Conservation (phyloP, 2,888 invertebrate genomes). For the Druceiella hillmani region DNA sequence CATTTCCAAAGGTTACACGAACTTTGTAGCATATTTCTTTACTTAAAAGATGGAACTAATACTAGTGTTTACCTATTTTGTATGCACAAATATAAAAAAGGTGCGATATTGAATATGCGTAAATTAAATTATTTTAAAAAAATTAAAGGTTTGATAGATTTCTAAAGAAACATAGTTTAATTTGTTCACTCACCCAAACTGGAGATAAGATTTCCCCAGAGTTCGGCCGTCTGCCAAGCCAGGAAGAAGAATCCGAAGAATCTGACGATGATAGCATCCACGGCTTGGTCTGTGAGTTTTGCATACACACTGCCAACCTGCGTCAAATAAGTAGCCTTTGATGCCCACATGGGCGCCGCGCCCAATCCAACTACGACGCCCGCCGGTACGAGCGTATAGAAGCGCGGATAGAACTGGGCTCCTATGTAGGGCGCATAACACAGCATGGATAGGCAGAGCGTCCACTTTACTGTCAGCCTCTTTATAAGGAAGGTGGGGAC, state of each 20-base stretch:
- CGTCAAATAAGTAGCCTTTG: conserved; percentile 96
- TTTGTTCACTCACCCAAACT: conserved; percentile 76
- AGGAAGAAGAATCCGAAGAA: conserved; percentile 99
- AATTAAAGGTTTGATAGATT: no score
- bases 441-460: conserved; percentile 84
- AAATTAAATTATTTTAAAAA: not conserved
- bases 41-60: no score
- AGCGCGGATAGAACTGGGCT: conserved; percentile 88
- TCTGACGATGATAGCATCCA: conserved; percentile 89
- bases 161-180: no score
- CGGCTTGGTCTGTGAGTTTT: conserved; percentile 77
- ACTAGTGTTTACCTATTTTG: no score
- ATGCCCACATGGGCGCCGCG: conserved; percentile 97
- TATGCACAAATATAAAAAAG: not conserved
- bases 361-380: conserved; percentile 92
- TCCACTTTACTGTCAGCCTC: conserved; percentile 94
- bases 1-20: no score
- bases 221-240: conserved; percentile 93
- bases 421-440: conserved; percentile 94
- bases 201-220: conserved; percentile 96
- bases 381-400: conserved; percentile 89
- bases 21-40: no score
- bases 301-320: conserved; percentile 91
- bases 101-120: not conserved
- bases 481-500: conserved; percentile 91